Evolutionary conservation across 1,140 invertebrate species (phyloP).

Genomic region (Samia ricini): DNA sequence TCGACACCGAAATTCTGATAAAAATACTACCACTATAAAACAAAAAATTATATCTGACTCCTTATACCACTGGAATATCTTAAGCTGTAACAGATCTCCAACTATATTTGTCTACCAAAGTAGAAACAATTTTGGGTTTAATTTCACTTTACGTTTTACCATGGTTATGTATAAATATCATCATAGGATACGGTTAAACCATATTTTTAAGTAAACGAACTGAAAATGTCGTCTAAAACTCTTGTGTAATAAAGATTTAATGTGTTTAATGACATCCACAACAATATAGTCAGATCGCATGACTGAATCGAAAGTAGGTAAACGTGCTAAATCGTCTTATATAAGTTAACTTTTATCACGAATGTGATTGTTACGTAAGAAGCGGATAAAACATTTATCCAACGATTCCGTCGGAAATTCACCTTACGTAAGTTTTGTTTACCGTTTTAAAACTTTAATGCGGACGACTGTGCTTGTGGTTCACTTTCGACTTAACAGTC

Average conservation of each 20-base stretch:
- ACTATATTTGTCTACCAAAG: too few species aligned
- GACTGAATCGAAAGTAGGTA: constrained; percentile 25
- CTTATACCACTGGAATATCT: not conserved
- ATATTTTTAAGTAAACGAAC: too few species aligned
- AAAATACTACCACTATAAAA: too few species aligned
- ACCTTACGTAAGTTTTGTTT: constrained; percentile 65
- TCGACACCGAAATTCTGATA: too few species aligned
- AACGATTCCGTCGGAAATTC: constrained; percentile 44
- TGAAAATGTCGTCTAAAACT: not conserved
- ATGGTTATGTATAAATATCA: too few species aligned
- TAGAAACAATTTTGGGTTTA: not conserved
- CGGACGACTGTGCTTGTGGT: constrained; percentile 32
- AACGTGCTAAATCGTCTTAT: constrained; percentile 21
- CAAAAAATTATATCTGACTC: not conserved
- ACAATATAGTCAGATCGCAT: constrained; percentile 9
- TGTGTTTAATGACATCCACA: not conserved
- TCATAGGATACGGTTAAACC: too few species aligned
- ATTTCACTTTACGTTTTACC: not conserved
- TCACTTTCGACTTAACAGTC: constrained; percentile 47
- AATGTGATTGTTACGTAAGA: constrained; percentile 12
- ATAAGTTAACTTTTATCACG: constrained; percentile 22
- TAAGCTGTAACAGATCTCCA: too few species aligned
- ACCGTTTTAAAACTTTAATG: constrained; percentile 33
- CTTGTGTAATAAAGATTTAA: not conserved
- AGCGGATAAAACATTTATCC: constrained; percentile 16